Base-by-base conservation (phyloP, 2,888 invertebrate genomes). In the Tetranychus piercei region DNA sequence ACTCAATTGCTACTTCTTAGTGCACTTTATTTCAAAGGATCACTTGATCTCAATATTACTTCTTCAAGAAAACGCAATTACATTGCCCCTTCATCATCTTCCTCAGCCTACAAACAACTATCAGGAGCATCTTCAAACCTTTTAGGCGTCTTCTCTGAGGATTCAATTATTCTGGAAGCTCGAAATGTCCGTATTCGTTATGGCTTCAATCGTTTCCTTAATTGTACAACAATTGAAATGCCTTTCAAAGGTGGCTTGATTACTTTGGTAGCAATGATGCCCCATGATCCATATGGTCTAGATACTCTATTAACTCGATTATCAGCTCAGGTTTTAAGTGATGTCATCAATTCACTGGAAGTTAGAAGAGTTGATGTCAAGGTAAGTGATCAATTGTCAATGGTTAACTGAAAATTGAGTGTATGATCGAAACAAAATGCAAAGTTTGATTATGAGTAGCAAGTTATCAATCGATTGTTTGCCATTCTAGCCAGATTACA, bases 161-260 rank as follows among this genome's bases (percentile, higher is more conserved):
- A 74, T 23, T 9, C 20, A 9, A 43, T 67, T 8, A 44, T 66
- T 6, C 18, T 55, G 71, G 64, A 75, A 75, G 73, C 71, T n/a
- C 64, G 45, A 73, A 66, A 64, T n/a, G 77, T 77, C 15, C 74
- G 79, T 43, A 76, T 79, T 15, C 76, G 79, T 18, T 77, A 78
- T 74, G 78, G 77, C 8, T 71, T 76, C 7, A 76, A 78, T 73
- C 73, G 76, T 1, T 78, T 79, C 70, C 71, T 79, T 6, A 79
- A 79, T 74, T 78, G 79, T 72, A 79, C 77, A 1, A 77, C 78
- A 1, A 76, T 79, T 34, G 79, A 79, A 71, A 78, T 79, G 55
- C 79, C 79, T 1, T 78, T 79, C 71, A 75, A 74, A 18, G 79
- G 78, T 0, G 78, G 78, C 1, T 74, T 78, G 8, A 76, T 79